Evolutionary conservation across 2,888 invertebrate genomes (phyloP), one percentile per base, ranked within the genome.

Genomic region (Neoascia interrupta): DNA sequence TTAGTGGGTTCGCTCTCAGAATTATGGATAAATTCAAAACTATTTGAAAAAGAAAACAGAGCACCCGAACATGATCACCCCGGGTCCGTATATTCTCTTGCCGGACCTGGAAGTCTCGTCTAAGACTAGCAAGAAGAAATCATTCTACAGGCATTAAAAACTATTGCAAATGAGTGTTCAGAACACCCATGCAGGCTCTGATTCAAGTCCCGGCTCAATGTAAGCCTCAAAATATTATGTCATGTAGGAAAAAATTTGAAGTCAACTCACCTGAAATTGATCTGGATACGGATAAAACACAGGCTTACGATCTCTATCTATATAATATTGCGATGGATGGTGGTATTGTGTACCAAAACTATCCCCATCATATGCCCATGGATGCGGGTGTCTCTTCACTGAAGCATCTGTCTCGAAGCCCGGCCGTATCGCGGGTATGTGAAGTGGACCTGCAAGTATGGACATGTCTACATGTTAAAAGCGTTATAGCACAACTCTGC

Each of bases 361-460:
- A 56, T 88, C 87, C 16, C 87, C 85, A 21, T 89, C 88, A 81
- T 89, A 89, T 31, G 87, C 86, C 89, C 89, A 88, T 58, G 87
- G 88, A 84, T 89, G 88, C 79, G 88, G 86, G 83, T 88, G 89
- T 81, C 89, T 85, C 82, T 89, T 89, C 43, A 88, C 88, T 64
- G 89, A 87, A 69, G 88, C 87, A 84, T 89, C 89, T 75, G 88
- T 83, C 82, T 89, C 91, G 86, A 90, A 93, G 83, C 89, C 91
- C 68, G 91, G 90, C 86, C 96, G 91, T 90, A 96, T 96, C 85
- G 96, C 96, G 82, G 96, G 96, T 90, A 96, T 96, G 91, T 96
- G 96, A 81, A 96, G 91, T 73, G 94, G 94, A 81, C 95, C 95
- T 88, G 87, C 85, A 85, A 88, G 86, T 82, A 88, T 85, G 83